A percentile compares a stretch with the other conserved stretches of the same genome.
Evolutionary conservation across 1,140 invertebrate genomes (phyloP).

Genomic region (Muscidifurax raptorellus): DNA sequence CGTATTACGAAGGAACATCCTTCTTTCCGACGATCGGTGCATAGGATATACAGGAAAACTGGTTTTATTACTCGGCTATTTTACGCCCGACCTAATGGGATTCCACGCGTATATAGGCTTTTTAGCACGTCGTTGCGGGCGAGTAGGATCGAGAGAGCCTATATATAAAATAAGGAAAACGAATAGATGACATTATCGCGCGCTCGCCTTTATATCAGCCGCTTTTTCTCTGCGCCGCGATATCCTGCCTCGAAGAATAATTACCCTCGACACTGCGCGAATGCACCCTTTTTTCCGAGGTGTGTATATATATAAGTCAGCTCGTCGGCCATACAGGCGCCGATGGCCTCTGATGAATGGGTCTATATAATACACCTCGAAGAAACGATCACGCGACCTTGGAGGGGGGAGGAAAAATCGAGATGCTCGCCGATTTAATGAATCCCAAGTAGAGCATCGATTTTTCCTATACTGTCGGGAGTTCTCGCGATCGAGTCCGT

Average conservation of each 20-base stretch:
- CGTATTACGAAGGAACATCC: not conserved
- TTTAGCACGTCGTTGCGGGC: not conserved
- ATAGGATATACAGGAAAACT: not conserved
- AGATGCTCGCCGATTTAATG: not conserved
- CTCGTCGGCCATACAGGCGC: no score
- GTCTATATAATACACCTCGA: no score
- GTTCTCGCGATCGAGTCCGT: not conserved
- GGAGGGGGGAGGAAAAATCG: no score
- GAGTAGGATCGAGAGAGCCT: not conserved
- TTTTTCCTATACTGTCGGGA: no score
- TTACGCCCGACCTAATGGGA: not conserved
- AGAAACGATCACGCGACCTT: no score
- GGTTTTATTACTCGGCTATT: slow-evolving; percentile 1
- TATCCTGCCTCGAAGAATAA: not conserved
- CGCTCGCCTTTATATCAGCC: not conserved
- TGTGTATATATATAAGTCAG: no score
- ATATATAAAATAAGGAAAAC: no score
- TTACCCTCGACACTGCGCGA: not conserved
- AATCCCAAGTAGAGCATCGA: not conserved
- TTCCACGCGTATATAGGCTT: not conserved
- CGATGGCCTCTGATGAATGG: no score
- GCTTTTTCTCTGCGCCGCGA: not conserved
- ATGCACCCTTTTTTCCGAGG: not conserved
- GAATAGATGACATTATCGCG: no score
- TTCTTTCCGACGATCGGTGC: no score